Evolutionary conservation across 2,888 invertebrate species (phyloP), one percentile per base, ranked within the genome.

Genomic region (Ceratothoa steindachneri): DNA sequence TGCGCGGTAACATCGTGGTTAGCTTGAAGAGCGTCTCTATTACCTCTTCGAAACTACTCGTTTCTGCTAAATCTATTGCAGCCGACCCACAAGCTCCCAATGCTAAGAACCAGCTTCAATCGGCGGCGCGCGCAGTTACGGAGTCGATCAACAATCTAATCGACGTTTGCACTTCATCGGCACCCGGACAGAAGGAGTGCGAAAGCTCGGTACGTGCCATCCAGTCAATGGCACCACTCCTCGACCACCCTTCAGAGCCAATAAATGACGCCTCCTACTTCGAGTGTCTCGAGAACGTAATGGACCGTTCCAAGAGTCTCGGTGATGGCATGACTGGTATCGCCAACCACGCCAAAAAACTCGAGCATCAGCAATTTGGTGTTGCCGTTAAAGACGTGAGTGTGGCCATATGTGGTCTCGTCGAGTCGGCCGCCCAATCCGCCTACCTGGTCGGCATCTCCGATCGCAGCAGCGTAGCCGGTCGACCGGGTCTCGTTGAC

Each of bases 131-230:
- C 86, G 87, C 81, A 73, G 95, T 96, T 65, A 96, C 94, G 0
- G 96, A 96, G 81, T 93, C 91, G 84, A 94, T 97, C 81, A 97
- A 97, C 84, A 89, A 91, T 81, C 86, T 97, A 77, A 92, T 97
- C 81, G 91, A 93, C 84, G 90, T 92, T 3, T 93, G 91, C 83
- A 94, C 94, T 0, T 91, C 91, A 41, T 93, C 94, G 0, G 93
- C 95, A 0, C 97, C 97, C 0, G 96, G 97, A 0, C 96, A 97
- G 86, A 94, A 93, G 84, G 97, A 98, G 83, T 98, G 98, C 85
- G 95, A 95, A 83, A 96, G 93, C 81, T 97, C 97, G 0, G 90
- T 97, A 71, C 88, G 97, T 80, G 93, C 93, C 84, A 95, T 98
- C 75, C 91, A 93, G 85, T 90, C 93, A 73, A 89, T 93, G 84